Evolutionary conservation across 1,140 invertebrate genomes (phyloP), one percentile per base, ranked within the genome.

Genomic region (Microplitis demolitor): DNA sequence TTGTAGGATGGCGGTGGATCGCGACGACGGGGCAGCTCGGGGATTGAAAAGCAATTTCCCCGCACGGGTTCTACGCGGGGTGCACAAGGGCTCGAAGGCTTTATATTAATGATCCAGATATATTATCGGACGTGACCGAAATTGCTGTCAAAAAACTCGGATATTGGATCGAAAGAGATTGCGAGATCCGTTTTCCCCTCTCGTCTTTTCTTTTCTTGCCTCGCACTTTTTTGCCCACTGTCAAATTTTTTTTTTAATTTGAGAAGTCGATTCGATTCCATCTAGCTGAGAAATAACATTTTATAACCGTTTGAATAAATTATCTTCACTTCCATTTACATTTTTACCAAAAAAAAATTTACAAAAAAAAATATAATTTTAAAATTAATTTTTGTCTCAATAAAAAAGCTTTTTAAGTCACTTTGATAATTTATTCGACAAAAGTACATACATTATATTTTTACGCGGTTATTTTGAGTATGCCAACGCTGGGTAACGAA

Each of bases 51-150:
- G 86, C 86, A 87, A 87, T 87, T 87, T 87, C 85, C 86, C 83
- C 85, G 85, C 83, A 79, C 84, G 82, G 83, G 79, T 76, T 24
- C 83, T 77, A 79, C 80, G 80, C 77, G 56, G 62, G 69, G 16
- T 24, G 34, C 24, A 56, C n/a, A 68, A 45, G 51, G 70, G 9
- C 75, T 74, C 79, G 80, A 79, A 80, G 83, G 85, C 86, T 87
- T 87, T 87, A 87, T 87, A 87, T 87, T 87, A 87, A 87, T 87
- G 86, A 87, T 87, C 86, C 86, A 87, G 85, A 87, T 87, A 87
- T 87, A 87, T 87, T 87, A 87, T 87, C 86, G 85, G 86, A 87
- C 86, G 86, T 87, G 86, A 87, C 86, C 86, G 85, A 87, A 87
- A 87, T 87, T 87, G 86, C 86, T 87, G 86, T 87, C 86, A 87